phyloP scores from a whole-genome alignment of 2,113 vertebrate genomes.

The Nothoprocta perdicaria region DNA sequence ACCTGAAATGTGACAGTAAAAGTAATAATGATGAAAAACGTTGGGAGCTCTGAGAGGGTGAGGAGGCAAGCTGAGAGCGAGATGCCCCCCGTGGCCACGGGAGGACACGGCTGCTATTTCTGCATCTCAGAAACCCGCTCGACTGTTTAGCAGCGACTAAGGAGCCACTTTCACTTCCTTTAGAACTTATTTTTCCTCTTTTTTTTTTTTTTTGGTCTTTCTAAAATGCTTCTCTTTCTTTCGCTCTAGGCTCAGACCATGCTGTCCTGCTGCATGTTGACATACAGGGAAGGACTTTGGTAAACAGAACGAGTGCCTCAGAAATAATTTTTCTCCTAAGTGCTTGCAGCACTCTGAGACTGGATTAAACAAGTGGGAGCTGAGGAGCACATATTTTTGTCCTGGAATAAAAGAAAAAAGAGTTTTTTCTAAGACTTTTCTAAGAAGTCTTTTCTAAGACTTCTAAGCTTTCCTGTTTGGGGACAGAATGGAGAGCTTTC shows the following conservation, averaged over 20 bases:
- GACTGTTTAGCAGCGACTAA: neutral
- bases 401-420: neutral
- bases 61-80: neutral
- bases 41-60: neutral
- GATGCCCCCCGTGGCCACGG: neutral
- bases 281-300: neutral
- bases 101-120: neutral
- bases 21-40: neutral
- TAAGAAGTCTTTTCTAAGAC: slow-evolving; percentile 3
- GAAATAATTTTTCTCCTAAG: neutral
- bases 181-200: neutral
- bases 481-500: neutral
- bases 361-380: neutral
- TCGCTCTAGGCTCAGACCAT: neutral
- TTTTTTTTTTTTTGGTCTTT: neutral
- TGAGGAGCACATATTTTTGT: slow-evolving; percentile 1
- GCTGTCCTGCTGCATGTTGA: neutral
- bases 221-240: neutral
- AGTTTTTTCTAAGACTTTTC: slow-evolving; percentile 4
- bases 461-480: slow-evolving; percentile 1
- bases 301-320: slow-evolving; percentile 14
- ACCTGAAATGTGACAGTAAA: neutral
- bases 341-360: neutral
- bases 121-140: neutral
- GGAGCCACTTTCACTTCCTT: neutral